phyloP scores from a whole-genome alignment of 64 coral and sea anemone genomes.

The Stylophora pistillata region DNA sequence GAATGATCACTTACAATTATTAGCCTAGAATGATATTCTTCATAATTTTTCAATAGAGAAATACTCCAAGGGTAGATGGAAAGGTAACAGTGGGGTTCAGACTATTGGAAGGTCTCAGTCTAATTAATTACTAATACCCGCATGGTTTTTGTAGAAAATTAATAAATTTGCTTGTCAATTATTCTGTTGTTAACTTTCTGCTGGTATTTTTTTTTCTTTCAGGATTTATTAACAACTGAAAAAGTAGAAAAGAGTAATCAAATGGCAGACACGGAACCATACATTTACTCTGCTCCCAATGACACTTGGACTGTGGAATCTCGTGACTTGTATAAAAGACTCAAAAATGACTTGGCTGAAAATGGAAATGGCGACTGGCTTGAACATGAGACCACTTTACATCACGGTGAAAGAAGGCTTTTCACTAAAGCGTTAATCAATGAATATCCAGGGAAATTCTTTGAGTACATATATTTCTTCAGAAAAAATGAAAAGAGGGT shows the following conservation, averaged over 20 bases:
- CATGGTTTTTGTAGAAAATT: too few species aligned
- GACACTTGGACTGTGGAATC: constrained; percentile 47
- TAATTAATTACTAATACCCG: too few species aligned
- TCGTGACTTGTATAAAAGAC: neutral
- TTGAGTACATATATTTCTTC: constrained; percentile 80
- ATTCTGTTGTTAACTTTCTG: neutral
- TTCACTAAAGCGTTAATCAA: constrained; percentile 65
- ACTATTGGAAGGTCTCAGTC: too few species aligned
- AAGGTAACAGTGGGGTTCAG: too few species aligned
- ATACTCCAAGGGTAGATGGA: too few species aligned
- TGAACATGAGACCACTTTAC: neutral
- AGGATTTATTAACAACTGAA: constrained; percentile 34
- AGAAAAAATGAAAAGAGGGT: constrained; percentile 64
- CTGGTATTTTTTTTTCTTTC: neutral
- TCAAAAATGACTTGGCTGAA: constrained; percentile 34
- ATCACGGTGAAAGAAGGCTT: constrained; percentile 46
- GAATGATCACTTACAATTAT: too few species aligned
- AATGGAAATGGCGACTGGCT: constrained; percentile 68
- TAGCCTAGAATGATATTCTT: too few species aligned
- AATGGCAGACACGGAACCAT: constrained; percentile 3
- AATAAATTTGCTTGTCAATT: neutral
- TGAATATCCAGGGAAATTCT: constrained; percentile 75
- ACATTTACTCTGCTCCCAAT: constrained; percentile 42
- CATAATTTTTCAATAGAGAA: too few species aligned
- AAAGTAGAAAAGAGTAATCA: neutral